phyloP scores from a whole-genome alignment of 2,797 vertebrate genomes.

The Momotus momota region DNA sequence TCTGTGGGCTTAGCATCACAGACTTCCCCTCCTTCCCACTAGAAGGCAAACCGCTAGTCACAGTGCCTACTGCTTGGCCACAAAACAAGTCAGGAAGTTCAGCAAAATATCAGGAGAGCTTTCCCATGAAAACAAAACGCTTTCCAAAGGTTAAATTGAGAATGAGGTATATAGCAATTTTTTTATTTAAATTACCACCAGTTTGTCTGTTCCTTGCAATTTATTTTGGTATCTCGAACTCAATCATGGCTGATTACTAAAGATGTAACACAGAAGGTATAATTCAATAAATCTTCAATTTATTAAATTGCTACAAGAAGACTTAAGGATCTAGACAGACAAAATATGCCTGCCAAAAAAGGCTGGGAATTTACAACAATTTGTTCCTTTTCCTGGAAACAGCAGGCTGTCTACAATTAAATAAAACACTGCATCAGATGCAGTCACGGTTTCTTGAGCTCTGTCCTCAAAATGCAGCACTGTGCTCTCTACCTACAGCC shows the following conservation, averaged over 20 bases:
- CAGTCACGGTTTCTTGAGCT: not conserved
- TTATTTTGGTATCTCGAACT: not conserved
- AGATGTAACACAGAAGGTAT: not conserved
- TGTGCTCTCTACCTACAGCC: not conserved
- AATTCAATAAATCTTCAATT: not conserved
- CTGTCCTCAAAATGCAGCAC: not conserved
- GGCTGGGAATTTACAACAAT: not conserved
- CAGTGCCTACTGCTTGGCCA: not conserved
- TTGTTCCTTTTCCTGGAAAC: not conserved
- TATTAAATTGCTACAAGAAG: not conserved
- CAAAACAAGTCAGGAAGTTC: not conserved
- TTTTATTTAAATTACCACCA: not conserved
- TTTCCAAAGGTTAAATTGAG: not conserved
- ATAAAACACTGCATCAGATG: not conserved
- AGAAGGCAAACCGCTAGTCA: not conserved
- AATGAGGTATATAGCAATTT: not conserved
- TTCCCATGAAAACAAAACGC: not conserved
- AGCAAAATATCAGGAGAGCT: not conserved
- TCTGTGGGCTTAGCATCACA: not conserved
- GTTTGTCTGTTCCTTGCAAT: not conserved
- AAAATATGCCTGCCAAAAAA: not conserved
- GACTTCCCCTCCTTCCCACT: not conserved
- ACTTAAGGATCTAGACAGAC: not conserved
- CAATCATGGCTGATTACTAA: not conserved
- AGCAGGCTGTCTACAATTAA: not conserved